These are phyloP conservation scores for Scartelaos histophorus DNA, from an alignment of 2,113 vertebrate species.

Conservation along the genomic window DNA sequence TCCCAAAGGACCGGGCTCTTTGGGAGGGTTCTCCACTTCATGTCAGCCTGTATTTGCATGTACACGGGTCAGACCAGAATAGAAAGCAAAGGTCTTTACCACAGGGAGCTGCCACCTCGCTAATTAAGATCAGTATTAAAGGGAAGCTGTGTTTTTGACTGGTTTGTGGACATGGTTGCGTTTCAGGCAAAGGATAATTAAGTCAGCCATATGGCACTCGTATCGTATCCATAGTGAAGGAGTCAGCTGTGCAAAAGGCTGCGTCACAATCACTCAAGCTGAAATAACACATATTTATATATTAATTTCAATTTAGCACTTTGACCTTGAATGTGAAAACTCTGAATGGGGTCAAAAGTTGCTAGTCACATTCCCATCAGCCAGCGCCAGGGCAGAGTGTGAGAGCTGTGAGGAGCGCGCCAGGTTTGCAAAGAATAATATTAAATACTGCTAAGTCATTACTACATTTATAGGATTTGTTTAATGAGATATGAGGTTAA, in stretches of 20 bases:
- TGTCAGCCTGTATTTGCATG: constrained; percentile 34
- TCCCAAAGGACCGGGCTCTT: constrained; percentile 48
- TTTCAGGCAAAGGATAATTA: constrained; percentile 67
- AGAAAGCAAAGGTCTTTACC: constrained; percentile 51
- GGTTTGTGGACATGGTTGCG: constrained; percentile 51
- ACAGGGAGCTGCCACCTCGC: constrained; percentile 30
- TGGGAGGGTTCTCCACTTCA: constrained; percentile 13
- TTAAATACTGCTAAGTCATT: no score
- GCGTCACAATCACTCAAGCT: constrained; percentile 14
- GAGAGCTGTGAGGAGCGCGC: no score
- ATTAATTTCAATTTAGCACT: no score
- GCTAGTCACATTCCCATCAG: neutral
- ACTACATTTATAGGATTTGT: no score
- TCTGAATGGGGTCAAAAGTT: neutral
- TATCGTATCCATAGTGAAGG: constrained; percentile 56
- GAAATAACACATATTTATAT: constrained; percentile 37
- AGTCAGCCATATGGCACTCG: constrained; percentile 74
- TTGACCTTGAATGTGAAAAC: no score
- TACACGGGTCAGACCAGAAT: constrained; percentile 35
- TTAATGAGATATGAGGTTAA: no score
- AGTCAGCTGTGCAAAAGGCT: constrained; percentile 59
- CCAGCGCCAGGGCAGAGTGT: neutral
- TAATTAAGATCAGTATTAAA: constrained; percentile 60
- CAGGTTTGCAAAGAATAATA: no score
- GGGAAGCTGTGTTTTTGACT: constrained; percentile 39